Conservation (phyloP, 2,888 invertebrate genomes). For the Parochlus steinenii region DNA sequence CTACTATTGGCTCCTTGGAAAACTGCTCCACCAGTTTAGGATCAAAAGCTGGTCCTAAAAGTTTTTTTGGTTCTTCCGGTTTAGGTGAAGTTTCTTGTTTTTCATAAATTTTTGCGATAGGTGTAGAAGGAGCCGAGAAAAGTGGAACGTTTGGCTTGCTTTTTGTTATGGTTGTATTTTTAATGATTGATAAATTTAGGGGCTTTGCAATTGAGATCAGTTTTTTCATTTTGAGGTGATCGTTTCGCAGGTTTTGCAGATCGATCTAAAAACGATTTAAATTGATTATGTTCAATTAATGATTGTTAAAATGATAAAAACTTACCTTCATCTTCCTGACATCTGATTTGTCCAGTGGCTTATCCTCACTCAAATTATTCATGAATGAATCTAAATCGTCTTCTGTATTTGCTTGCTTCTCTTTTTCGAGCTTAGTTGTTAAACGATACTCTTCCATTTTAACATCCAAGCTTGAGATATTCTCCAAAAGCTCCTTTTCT, state of each 20-base stretch:
- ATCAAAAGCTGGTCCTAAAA: too few relatives aligned
- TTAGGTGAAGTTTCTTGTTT: conserved; percentile 4
- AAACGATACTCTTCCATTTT: conserved; percentile 14
- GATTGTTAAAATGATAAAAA: too few relatives aligned
- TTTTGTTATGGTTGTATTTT: conserved; percentile 28
- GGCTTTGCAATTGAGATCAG: conserved; percentile 62
- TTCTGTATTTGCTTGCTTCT: conserved; percentile 27
- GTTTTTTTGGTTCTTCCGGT: conserved; percentile 9
- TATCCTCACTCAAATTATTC: conserved; percentile 42
- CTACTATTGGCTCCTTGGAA: too few relatives aligned
- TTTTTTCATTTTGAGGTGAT: conserved; percentile 48
- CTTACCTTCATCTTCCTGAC: conserved; percentile 36
- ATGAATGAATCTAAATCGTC: conserved; percentile 78
- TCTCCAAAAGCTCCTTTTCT: conserved; percentile 31
- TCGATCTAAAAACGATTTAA: conserved; percentile 32
- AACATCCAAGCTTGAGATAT: conserved; percentile 21
- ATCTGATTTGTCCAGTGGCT: conserved; percentile 45
- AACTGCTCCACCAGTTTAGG: too few relatives aligned
- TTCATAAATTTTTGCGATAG: neutral
- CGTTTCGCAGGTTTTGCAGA: conserved; percentile 48
- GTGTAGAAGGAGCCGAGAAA: too few relatives aligned
- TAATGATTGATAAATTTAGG: conserved; percentile 38
- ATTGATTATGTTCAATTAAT: too few relatives aligned
- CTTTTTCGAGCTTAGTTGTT: conserved; percentile 18
- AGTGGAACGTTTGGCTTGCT: neutral